These are phyloP conservation scores for Hemiprocne comata DNA, from an alignment of 2,113 vertebrate species.

Conservation along the genomic window DNA sequence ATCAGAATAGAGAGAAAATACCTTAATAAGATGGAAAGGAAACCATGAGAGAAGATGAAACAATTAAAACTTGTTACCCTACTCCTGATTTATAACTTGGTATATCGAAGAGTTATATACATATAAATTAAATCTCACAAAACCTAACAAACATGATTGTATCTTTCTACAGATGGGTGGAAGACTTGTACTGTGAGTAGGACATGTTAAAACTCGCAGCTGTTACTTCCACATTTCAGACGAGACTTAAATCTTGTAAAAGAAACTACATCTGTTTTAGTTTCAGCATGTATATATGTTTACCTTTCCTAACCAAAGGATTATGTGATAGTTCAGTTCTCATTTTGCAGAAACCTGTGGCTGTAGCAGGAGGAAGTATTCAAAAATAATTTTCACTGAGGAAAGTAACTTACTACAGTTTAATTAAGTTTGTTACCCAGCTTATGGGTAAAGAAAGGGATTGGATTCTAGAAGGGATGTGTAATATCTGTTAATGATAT, in stretches of 20 bases:
- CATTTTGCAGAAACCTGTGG: not conserved
- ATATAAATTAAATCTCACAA: not conserved
- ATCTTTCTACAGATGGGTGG: not conserved
- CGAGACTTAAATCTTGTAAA: not conserved
- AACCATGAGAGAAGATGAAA: not conserved
- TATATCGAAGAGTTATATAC: not conserved
- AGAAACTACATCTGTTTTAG: not conserved
- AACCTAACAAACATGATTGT: not conserved
- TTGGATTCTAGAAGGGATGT: not conserved
- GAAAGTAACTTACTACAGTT: not conserved
- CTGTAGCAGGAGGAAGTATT: not conserved
- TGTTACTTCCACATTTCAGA: conserved; percentile 18
- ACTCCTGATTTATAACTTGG: not conserved
- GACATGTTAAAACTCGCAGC: not conserved
- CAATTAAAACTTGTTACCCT: not conserved
- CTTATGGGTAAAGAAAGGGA: not conserved
- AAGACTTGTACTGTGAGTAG: not conserved
- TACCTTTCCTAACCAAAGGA: not conserved
- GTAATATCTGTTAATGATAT: not conserved
- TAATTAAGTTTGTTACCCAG: not conserved
- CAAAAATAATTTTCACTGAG: not conserved
- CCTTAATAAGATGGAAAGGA: not conserved
- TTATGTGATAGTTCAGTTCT: not conserved
- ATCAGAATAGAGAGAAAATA: not conserved
- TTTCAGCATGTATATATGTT: not conserved